These are phyloP conservation scores for Siniperca obscura DNA, from an alignment of 2,797 vertebrate species.

Conservation along the genomic window DNA sequence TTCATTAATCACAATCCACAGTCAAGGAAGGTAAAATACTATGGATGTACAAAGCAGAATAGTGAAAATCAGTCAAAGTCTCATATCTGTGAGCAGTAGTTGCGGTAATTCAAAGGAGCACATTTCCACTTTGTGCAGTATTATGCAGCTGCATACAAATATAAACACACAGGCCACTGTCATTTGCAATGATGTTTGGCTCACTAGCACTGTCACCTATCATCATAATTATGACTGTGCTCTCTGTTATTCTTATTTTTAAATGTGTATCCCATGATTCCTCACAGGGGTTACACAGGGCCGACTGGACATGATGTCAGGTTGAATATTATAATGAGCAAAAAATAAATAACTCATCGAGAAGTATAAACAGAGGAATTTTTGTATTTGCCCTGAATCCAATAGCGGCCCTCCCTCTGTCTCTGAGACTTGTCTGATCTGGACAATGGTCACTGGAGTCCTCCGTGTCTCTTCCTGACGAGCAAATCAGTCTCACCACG, in stretches of 20 bases:
- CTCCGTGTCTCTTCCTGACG: slow-evolving; percentile 69
- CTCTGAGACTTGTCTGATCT: slow-evolving; percentile 75
- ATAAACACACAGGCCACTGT: slow-evolving; percentile 78
- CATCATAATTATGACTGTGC: slow-evolving; percentile 77
- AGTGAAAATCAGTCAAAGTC: slow-evolving; percentile 61
- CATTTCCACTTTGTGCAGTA: slow-evolving; percentile 66
- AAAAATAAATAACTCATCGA: slow-evolving; percentile 81
- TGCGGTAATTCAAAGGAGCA: slow-evolving; percentile 74
- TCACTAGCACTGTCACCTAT: slow-evolving; percentile 81
- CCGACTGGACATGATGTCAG: slow-evolving; percentile 83
- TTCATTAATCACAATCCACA: slow-evolving; percentile 73
- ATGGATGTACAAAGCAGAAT: slow-evolving; percentile 50
- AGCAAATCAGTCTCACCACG: slow-evolving; percentile 77
- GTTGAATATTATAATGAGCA: slow-evolving; percentile 85
- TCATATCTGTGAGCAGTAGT: slow-evolving; percentile 68
- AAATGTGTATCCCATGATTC: slow-evolving; percentile 80
- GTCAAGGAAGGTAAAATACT: slow-evolving; percentile 59
- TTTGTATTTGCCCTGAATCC: slow-evolving; percentile 81
- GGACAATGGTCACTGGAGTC: slow-evolving; percentile 75
- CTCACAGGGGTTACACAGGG: slow-evolving; percentile 76
- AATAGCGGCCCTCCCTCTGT: slow-evolving; percentile 69
- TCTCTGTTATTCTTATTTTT: slow-evolving; percentile 76
- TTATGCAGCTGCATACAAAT: slow-evolving; percentile 60
- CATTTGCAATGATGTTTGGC: slow-evolving; percentile 77
- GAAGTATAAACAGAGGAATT: slow-evolving; percentile 76